These are phyloP conservation scores for Austrolebias charrua DNA, from an alignment of 2,797 vertebrate species.

Conservation along the genomic window DNA sequence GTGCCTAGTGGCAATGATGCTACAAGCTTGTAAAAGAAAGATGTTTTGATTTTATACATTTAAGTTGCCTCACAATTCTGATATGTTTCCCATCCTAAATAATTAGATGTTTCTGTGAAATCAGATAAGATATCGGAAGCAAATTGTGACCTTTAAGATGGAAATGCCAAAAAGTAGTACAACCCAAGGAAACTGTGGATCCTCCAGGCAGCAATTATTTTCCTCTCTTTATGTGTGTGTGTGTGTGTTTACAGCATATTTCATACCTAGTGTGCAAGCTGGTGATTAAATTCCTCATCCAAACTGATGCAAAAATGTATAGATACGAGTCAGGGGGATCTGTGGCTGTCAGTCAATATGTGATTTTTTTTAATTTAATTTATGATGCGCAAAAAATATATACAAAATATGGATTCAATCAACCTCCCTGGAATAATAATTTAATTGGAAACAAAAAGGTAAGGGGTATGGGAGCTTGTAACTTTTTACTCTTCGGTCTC, in stretches of 20 bases:
- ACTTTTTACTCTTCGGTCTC: conserved; percentile 17
- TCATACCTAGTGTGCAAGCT: conserved; percentile 18
- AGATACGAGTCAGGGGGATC: conserved; percentile 26
- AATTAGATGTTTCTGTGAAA: conserved; percentile 35
- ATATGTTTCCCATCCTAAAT: conserved; percentile 44
- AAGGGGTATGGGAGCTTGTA: conserved; percentile 12
- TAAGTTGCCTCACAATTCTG: conserved; percentile 9
- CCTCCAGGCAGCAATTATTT: conserved; percentile 62
- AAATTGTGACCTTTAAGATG: conserved; percentile 64
- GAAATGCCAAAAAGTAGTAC: conserved; percentile 58
- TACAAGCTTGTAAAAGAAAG: background rate
- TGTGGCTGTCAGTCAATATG: conserved; percentile 31
- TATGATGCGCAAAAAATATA: background rate
- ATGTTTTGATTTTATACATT: conserved; percentile 27
- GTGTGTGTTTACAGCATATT: conserved; percentile 21
- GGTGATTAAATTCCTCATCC: conserved; percentile 35
- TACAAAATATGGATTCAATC: conserved; percentile 3
- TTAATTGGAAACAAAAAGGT: background rate
- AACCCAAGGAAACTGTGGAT: conserved; percentile 44
- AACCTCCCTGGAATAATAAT: conserved; percentile 1
- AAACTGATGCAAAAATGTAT: conserved; percentile 12
- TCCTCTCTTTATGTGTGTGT: conserved; percentile 2
- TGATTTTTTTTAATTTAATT: conserved; percentile 13
- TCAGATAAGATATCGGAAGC: conserved; percentile 46
- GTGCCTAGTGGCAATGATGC: too few relatives aligned